Conservation (phyloP, 1,140 invertebrate genomes). For the Lepidurus arcticus region DNA sequence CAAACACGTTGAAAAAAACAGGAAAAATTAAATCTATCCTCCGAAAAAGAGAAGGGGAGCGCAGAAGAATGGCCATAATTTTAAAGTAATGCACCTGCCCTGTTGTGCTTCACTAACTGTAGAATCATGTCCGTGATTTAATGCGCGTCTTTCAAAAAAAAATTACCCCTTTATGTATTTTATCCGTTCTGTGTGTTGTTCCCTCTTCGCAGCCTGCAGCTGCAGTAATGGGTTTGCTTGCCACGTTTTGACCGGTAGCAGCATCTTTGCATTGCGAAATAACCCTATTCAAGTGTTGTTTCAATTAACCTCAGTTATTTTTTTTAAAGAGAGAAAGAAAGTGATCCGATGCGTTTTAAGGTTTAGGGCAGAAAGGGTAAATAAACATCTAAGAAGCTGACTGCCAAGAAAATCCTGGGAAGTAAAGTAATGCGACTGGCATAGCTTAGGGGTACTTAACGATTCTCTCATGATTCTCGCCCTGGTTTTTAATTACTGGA, state of each 20-base stretch:
- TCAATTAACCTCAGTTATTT: neutral
- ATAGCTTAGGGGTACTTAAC: conserved; percentile 2
- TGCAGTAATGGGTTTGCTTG: conserved; percentile 18
- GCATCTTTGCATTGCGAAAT: neutral
- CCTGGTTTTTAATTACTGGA: conserved; percentile 12
- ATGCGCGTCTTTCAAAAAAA: neutral
- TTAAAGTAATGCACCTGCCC: conserved; percentile 11
- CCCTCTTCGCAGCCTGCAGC: neutral
- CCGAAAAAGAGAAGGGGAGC: neutral
- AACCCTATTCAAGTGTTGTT: neutral
- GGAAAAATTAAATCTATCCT: neutral
- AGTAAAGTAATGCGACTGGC: neutral
- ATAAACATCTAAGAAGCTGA: neutral
- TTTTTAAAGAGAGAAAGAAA: too few relatives aligned
- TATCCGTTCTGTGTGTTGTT: neutral
- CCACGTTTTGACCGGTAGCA: neutral
- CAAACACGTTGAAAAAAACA: neutral
- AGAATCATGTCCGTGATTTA: neutral
- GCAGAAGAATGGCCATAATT: neutral
- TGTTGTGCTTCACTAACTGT: neutral
- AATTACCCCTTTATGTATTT: neutral
- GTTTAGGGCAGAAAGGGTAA: neutral
- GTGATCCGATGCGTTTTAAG: neutral
- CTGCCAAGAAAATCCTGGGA: neutral
- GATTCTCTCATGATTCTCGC: conserved; percentile 16